phyloP scores from a whole-genome alignment of 92 coral and sea anemone species.

The Phenganax subtilis region DNA sequence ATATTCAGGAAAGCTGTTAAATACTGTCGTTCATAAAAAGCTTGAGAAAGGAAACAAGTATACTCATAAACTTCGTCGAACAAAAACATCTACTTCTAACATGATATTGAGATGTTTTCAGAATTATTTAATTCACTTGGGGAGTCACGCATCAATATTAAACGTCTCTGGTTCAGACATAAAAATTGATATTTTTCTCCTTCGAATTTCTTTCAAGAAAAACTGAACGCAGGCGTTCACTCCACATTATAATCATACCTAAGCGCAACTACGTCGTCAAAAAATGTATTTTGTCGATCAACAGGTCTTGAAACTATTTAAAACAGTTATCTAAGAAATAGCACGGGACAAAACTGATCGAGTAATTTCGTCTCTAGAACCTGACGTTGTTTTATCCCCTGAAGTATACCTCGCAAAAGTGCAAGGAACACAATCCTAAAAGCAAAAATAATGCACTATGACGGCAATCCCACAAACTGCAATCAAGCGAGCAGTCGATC shows the following conservation, averaged over 20 bases:
- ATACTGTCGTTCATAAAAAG: not conserved
- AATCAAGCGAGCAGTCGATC: not conserved
- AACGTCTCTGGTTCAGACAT: no score
- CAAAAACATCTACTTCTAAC: conserved; percentile 8
- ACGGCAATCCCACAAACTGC: conserved; percentile 3
- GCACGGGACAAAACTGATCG: not conserved
- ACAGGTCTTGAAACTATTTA: conserved; percentile 6
- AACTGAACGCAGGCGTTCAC: no score
- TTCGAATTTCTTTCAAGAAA: no score
- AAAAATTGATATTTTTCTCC: no score
- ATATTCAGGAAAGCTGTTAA: not conserved
- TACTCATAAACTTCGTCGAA: not conserved
- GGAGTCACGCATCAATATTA: no score
- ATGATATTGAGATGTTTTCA: conserved; percentile 12
- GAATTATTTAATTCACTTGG: not conserved
- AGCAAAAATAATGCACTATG: not conserved
- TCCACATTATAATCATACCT: no score
- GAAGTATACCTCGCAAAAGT: not conserved
- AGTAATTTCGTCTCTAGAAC: not conserved
- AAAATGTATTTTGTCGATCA: conserved; percentile 13
- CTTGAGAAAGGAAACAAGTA: conserved; percentile 28
- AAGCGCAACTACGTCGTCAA: not conserved
- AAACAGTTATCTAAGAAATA: not conserved
- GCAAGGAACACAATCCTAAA: not conserved
- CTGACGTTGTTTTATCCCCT: not conserved